These are phyloP conservation scores for Pyrrhosoma nymphula DNA, from an alignment of 2,888 invertebrate genomes.

Conservation along the genomic window DNA sequence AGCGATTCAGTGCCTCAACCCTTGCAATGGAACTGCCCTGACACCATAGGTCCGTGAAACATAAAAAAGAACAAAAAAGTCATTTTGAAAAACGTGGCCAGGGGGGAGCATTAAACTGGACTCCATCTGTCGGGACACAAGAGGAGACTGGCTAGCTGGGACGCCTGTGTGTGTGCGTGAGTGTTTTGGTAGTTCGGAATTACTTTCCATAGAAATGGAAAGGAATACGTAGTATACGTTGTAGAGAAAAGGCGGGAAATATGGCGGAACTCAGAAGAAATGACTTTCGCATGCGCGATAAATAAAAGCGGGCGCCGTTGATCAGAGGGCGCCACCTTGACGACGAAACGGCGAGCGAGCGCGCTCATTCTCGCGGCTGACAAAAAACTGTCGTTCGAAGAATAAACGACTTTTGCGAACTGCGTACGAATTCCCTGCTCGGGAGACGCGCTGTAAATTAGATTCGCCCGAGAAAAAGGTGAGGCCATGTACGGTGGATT, in stretches of 20 bases:
- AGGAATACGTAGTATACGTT: neutral
- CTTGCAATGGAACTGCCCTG: neutral
- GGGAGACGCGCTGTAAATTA: neutral
- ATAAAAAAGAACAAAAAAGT: neutral
- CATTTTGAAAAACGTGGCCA: neutral
- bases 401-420: neutral
- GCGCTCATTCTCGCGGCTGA: neutral
- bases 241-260: neutral
- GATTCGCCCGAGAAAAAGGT: neutral
- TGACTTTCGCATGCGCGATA: neutral
- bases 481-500: neutral
- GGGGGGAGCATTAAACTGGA: neutral
- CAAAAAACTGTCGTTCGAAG: conserved; percentile 35
- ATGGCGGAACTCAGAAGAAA: neutral
- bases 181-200: neutral
- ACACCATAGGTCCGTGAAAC: neutral
- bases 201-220: neutral
- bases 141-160: neutral
- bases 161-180: neutral
- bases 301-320: neutral
- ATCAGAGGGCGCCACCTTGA: neutral
- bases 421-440: neutral
- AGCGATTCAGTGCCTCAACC: neutral
- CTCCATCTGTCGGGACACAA: neutral
- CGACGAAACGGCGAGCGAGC: neutral